Conservation (phyloP, 2,888 invertebrate species). For the Phragmatobia fuliginosa region DNA sequence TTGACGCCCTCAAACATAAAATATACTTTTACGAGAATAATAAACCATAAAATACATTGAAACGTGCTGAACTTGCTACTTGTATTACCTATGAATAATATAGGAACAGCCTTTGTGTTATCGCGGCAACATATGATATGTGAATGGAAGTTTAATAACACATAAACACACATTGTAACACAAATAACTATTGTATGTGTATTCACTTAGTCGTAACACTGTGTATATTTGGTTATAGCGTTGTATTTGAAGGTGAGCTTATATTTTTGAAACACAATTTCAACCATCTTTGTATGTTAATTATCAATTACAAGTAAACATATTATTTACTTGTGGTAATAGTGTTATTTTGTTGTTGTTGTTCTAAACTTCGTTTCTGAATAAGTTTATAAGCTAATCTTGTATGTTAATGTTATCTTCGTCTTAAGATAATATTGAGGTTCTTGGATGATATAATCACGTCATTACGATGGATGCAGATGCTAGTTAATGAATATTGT, state of each 20-base stretch:
- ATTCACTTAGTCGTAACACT: not conserved
- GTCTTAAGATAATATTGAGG: not conserved
- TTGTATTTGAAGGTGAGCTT: not conserved
- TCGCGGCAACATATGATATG: not conserved
- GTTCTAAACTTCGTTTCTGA: not conserved
- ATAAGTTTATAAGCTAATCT: no score
- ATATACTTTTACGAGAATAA: constrained; percentile 17
- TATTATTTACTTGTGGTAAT: not conserved
- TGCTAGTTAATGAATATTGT: not conserved
- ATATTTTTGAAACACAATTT: not conserved
- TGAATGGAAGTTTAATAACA: not conserved
- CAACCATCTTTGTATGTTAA: not conserved
- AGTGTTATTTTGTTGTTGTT: no score
- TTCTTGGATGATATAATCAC: not conserved
- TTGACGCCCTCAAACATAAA: constrained; percentile 26
- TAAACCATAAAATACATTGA: constrained; percentile 7
- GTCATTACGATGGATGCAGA: not conserved
- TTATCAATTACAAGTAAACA: not conserved
- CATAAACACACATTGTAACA: not conserved
- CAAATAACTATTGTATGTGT: not conserved
- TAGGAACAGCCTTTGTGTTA: not conserved
- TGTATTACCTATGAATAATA: constrained; percentile 15
- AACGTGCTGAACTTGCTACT: constrained; percentile 6
- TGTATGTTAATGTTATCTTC: not conserved
- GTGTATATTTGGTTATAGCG: not conserved